These are phyloP conservation scores for Ectropis crepuscularia DNA, from an alignment of 2,888 invertebrate genomes.

Conservation along the genomic window DNA sequence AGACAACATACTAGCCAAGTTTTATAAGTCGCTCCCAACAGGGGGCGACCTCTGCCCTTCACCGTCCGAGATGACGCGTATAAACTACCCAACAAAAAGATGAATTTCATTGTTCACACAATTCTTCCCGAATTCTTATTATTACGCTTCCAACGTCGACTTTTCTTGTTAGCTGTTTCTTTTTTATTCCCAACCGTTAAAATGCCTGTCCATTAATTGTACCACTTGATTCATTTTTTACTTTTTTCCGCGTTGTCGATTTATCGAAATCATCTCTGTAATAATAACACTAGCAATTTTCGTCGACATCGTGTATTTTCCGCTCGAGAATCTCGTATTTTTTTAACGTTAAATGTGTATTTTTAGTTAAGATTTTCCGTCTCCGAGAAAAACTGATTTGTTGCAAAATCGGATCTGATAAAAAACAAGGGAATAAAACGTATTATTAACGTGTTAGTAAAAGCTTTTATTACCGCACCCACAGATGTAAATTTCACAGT, in stretches of 20 bases:
- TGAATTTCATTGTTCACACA: slow-evolving; percentile 36
- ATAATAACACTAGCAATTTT: slow-evolving; percentile 2
- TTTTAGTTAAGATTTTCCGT: slow-evolving; percentile 22
- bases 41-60: slow-evolving; percentile 53
- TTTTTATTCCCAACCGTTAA: slow-evolving; percentile 28
- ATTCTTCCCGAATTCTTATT: slow-evolving; percentile 22
- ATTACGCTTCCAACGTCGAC: slow-evolving; percentile 10
- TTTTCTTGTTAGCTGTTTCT: slow-evolving; percentile 25
- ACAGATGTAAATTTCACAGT: slow-evolving; percentile 18
- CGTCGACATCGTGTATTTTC: slow-evolving; percentile 7
- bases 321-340: slow-evolving; percentile 4
- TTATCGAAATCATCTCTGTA: slow-evolving; percentile 19
- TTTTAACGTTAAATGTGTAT: slow-evolving; percentile 11
- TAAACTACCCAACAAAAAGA: slow-evolving; percentile 42
- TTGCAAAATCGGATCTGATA: slow-evolving; percentile 1
- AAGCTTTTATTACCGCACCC: slow-evolving; percentile 21
- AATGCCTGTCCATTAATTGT: slow-evolving; percentile 27
- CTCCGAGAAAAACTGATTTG: slow-evolving; percentile 10
- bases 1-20: slow-evolving; percentile 1
- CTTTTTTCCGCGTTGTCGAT: slow-evolving; percentile 7
- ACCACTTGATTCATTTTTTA: slow-evolving; percentile 14
- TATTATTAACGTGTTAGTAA: slow-evolving; percentile 22
- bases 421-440: slow-evolving; percentile 17
- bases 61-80: slow-evolving; percentile 39
- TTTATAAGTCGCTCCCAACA: slow-evolving; percentile 16